These are phyloP conservation scores for Montipora capitata DNA, from an alignment of 92 coral and sea anemone genomes.

Conservation along the genomic window DNA sequence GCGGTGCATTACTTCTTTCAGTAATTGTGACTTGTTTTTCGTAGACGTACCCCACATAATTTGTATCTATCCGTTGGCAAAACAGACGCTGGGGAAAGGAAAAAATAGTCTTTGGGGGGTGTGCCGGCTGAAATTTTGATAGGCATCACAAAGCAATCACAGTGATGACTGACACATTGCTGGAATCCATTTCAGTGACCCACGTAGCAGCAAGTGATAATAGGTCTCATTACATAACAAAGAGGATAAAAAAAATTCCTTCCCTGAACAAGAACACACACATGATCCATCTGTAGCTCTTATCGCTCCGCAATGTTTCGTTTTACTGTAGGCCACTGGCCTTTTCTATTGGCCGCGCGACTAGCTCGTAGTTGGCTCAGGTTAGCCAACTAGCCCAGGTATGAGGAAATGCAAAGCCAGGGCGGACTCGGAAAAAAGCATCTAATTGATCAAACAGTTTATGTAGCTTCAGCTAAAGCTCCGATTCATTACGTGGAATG, in stretches of 20 bases:
- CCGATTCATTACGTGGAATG: too few species aligned
- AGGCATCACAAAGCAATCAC: conserved; percentile 12
- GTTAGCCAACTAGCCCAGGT: neutral
- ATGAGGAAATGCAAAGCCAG: neutral
- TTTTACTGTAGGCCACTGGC: too few species aligned
- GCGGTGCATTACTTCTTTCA: conserved; percentile 23
- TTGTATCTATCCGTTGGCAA: too few species aligned
- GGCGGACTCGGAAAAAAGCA: conserved; percentile 2
- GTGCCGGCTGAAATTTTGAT: neutral
- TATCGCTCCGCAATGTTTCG: too few species aligned
- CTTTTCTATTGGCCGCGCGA: conserved; percentile 7
- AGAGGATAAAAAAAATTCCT: too few species aligned
- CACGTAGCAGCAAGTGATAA: too few species aligned
- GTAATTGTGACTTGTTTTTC: conserved; percentile 14
- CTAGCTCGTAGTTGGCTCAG: conserved; percentile 6
- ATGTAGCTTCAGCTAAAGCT: too few species aligned
- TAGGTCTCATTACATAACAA: too few species aligned
- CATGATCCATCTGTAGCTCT: too few species aligned
- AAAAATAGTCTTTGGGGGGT: neutral
- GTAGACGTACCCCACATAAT: neutral
- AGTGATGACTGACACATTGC: conserved; percentile 7
- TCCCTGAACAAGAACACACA: too few species aligned
- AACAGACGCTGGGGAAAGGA: too few species aligned
- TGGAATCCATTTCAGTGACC: neutral
- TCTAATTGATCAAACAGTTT: neutral